Conservation (phyloP, 2,797 vertebrate species). For the Nyctibius grandis region DNA sequence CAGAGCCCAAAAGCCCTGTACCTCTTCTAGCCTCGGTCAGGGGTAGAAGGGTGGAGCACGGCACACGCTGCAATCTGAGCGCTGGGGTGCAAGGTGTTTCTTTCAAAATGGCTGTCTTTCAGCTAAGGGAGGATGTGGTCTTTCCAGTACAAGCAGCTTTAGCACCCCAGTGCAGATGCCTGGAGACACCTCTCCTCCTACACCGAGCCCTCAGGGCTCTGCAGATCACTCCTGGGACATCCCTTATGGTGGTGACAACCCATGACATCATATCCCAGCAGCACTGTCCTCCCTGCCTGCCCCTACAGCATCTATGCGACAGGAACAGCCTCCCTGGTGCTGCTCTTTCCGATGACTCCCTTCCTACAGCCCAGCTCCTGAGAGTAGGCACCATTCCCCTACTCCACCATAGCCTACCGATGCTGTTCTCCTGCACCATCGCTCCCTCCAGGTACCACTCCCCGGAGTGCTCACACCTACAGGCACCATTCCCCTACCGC, state of each 20-base stretch:
- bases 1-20: neutral
- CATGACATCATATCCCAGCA: neutral
- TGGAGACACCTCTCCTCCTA: neutral
- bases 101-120: neutral
- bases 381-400: neutral
- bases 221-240: neutral
- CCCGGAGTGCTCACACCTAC: neutral
- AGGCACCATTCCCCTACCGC: neutral
- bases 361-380: neutral
- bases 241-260: fast-evolving
- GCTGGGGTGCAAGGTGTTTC: neutral
- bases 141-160: neutral
- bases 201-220: neutral
- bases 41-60: neutral
- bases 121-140: neutral
- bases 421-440: fast-evolving
- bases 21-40: neutral
- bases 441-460: neutral
- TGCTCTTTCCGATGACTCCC: neutral
- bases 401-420: neutral
- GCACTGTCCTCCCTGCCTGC: neutral
- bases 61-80: neutral
- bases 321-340: neutral
- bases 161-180: neutral
- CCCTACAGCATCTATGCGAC: neutral